Evolutionary conservation across 2,888 invertebrate species (phyloP).

Genomic region (Pardosa pseudoannulata): DNA sequence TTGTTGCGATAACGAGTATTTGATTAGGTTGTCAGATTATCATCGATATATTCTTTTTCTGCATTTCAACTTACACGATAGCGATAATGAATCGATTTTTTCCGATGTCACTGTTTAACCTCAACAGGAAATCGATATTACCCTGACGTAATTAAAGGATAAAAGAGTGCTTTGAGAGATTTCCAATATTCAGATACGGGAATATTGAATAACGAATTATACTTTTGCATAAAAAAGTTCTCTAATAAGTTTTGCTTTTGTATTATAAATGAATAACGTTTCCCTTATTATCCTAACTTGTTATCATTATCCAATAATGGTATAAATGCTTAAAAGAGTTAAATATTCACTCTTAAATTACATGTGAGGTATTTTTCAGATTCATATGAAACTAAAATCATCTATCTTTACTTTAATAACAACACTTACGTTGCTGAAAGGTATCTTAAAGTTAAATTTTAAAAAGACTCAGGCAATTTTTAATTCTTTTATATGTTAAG

Average conservation of each 20-base stretch:
- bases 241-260: neutral
- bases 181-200: neutral
- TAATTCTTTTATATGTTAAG: too few relatives aligned
- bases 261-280: neutral
- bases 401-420: too few relatives aligned
- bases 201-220: neutral
- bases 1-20: neutral
- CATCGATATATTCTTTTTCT: neutral
- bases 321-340: too few relatives aligned
- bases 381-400: too few relatives aligned
- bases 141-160: neutral
- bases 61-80: neutral
- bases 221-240: neutral
- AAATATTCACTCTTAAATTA: too few relatives aligned
- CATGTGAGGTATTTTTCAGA: too few relatives aligned
- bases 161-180: slow-evolving; percentile 8
- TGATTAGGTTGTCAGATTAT: neutral
- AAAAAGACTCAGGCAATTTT: too few relatives aligned
- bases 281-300: neutral
- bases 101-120: neutral
- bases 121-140: neutral
- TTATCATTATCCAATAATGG: too few relatives aligned
- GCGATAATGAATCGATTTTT: slow-evolving; percentile 9
- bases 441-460: too few relatives aligned
- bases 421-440: too few relatives aligned